Evolutionary conservation across 2,888 invertebrate species (phyloP), one percentile per base, ranked within the genome.

Genomic region (Maniola hyperantus): DNA sequence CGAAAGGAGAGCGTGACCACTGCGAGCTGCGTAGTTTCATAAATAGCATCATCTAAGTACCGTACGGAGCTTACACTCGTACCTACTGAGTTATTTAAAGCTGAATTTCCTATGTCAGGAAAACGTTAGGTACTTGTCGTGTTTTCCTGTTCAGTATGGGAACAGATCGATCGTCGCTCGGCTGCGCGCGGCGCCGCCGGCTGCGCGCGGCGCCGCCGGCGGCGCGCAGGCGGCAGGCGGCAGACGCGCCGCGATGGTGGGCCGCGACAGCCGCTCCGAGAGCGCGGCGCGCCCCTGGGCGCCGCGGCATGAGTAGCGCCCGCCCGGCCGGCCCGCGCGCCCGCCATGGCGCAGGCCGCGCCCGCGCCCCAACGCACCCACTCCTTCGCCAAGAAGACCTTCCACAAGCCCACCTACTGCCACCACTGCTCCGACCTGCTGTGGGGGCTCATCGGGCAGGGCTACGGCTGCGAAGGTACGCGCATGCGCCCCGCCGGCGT

Each of bases 371-470:
- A 93, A 91, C 92, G 92, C 92, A 93, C 93, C 89, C 99, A 99
- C 95, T 98, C 97, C 95, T 99, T 99, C 96, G 96, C 96, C 93
- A 99, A 99, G 96, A 99, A 99, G 95, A 99, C 99, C 93, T 99
- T 99, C 95, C 99, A 99, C 95, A 99, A 99, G 95, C 99, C 99
- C 91, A 98, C 99, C 85, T 99, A 99, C 95, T 99, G 99, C 95
- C 99, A 99, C 94, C 99, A 99, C 94, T 99, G 99, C 95, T 98
- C 99, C 92, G 99, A 99, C 93, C 97, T 99, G 95, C 96, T 99
- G 87, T 99, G 99, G 99, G 99, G 99, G 91, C 96, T 99, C 94
- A 98, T 99, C 92, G 98, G 99, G 93, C 99, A 99, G 94, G 99
- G 99, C 93, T 99, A 97, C 95, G 97, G 98, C 91, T 99, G 99